Percentiles rank a stretch among this genome's conserved stretches.
phyloP scores from a whole-genome alignment of 2,113 vertebrate species.

The Phalacrocorax brasilianus region DNA sequence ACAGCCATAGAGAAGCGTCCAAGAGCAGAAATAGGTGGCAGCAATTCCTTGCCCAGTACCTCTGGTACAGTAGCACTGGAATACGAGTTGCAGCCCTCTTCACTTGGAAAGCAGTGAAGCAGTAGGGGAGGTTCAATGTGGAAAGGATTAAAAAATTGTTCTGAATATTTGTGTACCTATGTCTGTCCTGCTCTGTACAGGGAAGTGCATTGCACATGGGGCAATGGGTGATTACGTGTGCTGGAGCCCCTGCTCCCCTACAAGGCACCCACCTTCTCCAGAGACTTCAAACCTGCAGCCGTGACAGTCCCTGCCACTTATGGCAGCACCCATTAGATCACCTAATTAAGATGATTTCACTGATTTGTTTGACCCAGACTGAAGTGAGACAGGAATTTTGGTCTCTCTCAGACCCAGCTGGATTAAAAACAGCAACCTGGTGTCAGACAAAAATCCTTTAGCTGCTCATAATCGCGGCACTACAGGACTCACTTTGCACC shows the following conservation, averaged over 20 bases:
- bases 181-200: background rate
- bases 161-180: too few species aligned
- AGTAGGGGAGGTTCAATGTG: background rate
- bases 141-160: background rate
- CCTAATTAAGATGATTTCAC: background rate
- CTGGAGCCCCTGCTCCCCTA: background rate
- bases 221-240: rapidly evolving
- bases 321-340: rapidly evolving
- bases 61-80: background rate
- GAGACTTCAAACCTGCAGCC: background rate
- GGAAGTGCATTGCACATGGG: rapidly evolving
- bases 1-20: background rate
- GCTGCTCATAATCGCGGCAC: background rate
- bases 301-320: rapidly evolving
- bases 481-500: background rate
- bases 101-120: background rate
- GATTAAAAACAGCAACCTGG: background rate
- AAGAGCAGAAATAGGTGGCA: background rate
- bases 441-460: background rate
- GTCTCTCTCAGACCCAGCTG: background rate
- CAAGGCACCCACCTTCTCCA: background rate
- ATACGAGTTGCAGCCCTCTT: background rate
- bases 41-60: background rate
- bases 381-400: background rate
- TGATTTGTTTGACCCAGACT: background rate